Evolutionary conservation across 2,797 vertebrate species (phyloP).

Genomic region (Leucoraja ocellata): DNA sequence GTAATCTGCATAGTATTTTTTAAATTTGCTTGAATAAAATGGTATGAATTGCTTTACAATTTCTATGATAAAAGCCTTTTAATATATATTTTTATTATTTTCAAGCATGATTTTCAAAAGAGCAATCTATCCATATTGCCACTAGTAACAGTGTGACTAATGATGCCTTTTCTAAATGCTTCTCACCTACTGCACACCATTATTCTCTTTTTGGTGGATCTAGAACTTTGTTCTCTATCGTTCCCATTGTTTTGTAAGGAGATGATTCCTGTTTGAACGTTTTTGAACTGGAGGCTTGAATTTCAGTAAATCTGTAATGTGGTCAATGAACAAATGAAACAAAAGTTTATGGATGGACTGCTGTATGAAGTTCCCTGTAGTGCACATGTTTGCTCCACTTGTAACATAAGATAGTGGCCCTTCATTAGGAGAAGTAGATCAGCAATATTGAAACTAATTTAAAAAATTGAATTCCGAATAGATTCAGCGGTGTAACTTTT

Average conservation of each 20-base stretch:
- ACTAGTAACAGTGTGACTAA: neutral
- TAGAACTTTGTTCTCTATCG: neutral
- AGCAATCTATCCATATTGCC: neutral
- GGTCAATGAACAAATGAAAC: neutral
- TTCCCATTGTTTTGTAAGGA: neutral
- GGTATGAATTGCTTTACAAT: neutral
- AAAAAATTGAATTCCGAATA: neutral
- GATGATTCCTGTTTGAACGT: neutral
- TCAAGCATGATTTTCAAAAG: neutral
- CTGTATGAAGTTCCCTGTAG: neutral
- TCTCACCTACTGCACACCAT: too few species aligned
- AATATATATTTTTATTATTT: neutral
- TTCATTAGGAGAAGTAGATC: neutral
- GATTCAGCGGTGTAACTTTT: too few species aligned
- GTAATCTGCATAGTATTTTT: neutral
- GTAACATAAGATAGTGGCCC: neutral
- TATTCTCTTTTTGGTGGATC: too few species aligned
- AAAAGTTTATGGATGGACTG: neutral
- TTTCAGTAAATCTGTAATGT: neutral
- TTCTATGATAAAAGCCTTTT: neutral
- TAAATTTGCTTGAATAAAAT: neutral
- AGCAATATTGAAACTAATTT: neutral
- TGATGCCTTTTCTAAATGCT: too few species aligned
- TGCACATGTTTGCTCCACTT: neutral
- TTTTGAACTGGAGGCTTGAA: neutral